These are phyloP conservation scores for Amphipoea lucens DNA, from an alignment of 2,888 invertebrate species.

Conservation along the genomic window DNA sequence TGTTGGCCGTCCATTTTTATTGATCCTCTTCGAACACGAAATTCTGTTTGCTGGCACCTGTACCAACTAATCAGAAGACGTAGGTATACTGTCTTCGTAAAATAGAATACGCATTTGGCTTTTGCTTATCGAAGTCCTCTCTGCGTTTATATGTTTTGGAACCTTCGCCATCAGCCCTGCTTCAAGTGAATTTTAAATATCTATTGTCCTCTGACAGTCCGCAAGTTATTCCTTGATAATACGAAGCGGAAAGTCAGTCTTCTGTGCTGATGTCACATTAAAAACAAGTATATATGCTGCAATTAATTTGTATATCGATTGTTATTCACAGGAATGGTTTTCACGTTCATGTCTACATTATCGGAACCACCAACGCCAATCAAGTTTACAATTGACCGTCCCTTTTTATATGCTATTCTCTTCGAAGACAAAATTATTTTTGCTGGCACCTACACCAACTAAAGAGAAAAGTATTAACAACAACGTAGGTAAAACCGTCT, in stretches of 20 bases:
- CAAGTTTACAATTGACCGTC: conserved; percentile 49
- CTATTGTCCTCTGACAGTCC: neutral
- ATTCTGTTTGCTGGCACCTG: conserved; percentile 46
- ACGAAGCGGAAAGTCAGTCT: neutral
- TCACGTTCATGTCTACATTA: conserved; percentile 15
- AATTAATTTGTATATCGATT: conserved; percentile 15
- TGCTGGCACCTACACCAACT: conserved; percentile 58
- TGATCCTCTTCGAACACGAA: conserved; percentile 44
- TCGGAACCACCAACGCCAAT: conserved; percentile 33
- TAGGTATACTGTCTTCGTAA: neutral
- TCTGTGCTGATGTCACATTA: neutral
- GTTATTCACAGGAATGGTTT: conserved; percentile 33
- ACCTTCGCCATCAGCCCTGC: neutral
- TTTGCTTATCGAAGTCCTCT: conserved; percentile 6
- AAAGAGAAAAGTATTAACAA: conserved; percentile 12
- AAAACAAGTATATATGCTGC: neutral
- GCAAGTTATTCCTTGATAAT: neutral
- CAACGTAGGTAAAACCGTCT: conserved; percentile 25
- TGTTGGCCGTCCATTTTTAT: conserved; percentile 27
- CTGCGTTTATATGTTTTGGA: neutral
- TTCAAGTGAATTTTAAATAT: conserved; percentile 11
- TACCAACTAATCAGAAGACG: conserved; percentile 8
- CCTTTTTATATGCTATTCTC: conserved; percentile 60
- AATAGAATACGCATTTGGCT: neutral
- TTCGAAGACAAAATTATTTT: conserved; percentile 59